These are phyloP conservation scores for Pseudanteris insignis DNA, from an alignment of 2,888 invertebrate species.

Conservation along the genomic window DNA sequence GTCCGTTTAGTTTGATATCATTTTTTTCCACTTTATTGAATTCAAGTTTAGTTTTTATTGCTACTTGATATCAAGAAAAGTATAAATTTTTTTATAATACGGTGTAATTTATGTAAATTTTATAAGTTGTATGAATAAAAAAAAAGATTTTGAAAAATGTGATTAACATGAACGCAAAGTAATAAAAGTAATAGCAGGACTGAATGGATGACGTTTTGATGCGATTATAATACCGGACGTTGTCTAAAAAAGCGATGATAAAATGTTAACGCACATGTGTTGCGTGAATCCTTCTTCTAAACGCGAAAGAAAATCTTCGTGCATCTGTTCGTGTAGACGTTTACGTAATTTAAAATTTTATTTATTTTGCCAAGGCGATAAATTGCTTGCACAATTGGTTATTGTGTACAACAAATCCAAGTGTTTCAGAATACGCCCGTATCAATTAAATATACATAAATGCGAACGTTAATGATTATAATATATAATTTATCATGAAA, in stretches of 20 bases:
- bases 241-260: slow-evolving; percentile 23
- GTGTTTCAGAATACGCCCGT: neutral
- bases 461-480: too few species aligned
- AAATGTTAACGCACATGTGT: slow-evolving; percentile 29
- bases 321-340: slow-evolving; percentile 20
- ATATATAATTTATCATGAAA: too few species aligned
- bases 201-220: slow-evolving; percentile 29
- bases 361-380: slow-evolving; percentile 7
- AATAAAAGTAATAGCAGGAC: slow-evolving; percentile 10
- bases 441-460: too few species aligned
- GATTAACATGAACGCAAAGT: too few species aligned
- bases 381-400: slow-evolving; percentile 21
- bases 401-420: slow-evolving; percentile 1
- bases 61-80: too few species aligned
- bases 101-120: too few species aligned
- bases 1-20: too few species aligned
- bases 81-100: too few species aligned
- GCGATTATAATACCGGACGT: slow-evolving; percentile 10
- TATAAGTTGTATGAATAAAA: too few species aligned
- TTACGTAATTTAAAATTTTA: slow-evolving; percentile 22
- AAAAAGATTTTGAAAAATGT: too few species aligned
- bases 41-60: too few species aligned
- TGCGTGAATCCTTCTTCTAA: slow-evolving; percentile 20
- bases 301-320: slow-evolving; percentile 33
- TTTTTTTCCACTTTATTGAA: too few species aligned